phyloP scores from a whole-genome alignment of 2,888 invertebrate genomes.

The Eugnorisma glareosa region DNA sequence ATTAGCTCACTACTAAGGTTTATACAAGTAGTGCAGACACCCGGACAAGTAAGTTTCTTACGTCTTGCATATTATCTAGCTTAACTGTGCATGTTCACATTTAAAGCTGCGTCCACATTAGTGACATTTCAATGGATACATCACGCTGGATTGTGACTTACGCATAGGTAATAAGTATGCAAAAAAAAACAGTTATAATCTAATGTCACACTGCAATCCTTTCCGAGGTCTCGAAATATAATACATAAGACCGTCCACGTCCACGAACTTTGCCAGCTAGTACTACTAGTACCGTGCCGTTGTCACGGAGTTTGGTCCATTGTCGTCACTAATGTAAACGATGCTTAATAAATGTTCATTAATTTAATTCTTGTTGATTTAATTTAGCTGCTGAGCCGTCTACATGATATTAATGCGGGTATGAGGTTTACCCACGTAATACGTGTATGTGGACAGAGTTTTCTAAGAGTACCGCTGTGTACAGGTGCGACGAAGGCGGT shows the following conservation, averaged over 20 bases:
- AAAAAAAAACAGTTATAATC: conserved; percentile 5
- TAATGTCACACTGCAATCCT: not conserved
- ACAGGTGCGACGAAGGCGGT: conserved; percentile 97
- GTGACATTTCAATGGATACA: conserved; percentile 3
- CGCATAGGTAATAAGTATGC: not conserved
- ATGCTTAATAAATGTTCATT: not conserved
- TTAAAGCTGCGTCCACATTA: conserved; percentile 19
- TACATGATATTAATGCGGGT: conserved; percentile 1
- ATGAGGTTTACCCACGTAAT: not conserved
- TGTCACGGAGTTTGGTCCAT: not conserved
- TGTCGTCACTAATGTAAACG: conserved; percentile 25
- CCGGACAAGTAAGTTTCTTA: conserved; percentile 34
- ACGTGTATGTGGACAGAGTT: conserved; percentile 19
- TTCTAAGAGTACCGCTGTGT: conserved; percentile 86
- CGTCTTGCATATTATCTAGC: conserved; percentile 1
- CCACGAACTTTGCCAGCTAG: not conserved
- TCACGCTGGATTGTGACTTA: not conserved
- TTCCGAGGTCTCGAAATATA: not conserved
- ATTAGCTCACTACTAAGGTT: conserved; percentile 5
- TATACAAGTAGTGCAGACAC: conserved; percentile 3
- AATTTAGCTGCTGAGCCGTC: conserved; percentile 12
- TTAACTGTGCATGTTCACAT: conserved; percentile 7
- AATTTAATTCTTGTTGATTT: conserved; percentile 23
- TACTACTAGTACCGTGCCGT: not conserved
- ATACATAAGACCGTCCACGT: not conserved